phyloP scores from a whole-genome alignment of 1,140 invertebrate species.

The Amyelois transitella region DNA sequence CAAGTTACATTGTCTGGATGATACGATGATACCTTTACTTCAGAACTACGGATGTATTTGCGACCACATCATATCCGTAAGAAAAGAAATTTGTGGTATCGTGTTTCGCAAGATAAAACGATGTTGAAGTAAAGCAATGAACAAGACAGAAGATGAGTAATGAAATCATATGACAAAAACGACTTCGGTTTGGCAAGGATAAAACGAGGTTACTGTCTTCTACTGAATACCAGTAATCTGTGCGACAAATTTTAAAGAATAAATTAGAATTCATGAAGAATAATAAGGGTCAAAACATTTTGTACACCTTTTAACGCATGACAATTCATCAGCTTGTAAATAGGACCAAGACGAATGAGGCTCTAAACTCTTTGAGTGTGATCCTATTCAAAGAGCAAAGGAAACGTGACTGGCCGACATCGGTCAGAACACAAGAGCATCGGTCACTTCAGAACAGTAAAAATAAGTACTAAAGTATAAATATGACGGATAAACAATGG shows the following conservation, averaged over 20 bases:
- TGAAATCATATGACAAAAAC: background rate
- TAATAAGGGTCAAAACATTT: constrained; percentile 15
- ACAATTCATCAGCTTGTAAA: constrained; percentile 4
- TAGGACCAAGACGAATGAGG: constrained; percentile 1
- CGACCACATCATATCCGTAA: background rate
- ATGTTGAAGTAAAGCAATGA: background rate
- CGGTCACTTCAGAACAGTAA: constrained; percentile 1
- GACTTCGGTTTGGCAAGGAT: background rate
- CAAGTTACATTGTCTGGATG: constrained; percentile 19
- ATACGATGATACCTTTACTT: constrained; percentile 20
- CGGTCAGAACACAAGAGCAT: background rate
- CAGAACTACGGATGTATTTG: background rate
- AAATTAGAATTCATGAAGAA: constrained; percentile 5
- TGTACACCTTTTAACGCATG: background rate
- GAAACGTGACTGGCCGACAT: constrained; percentile 25
- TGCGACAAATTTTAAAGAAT: background rate
- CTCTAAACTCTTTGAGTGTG: constrained; percentile 14
- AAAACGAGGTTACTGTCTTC: constrained; percentile 1
- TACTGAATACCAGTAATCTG: background rate
- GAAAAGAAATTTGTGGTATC: background rate
- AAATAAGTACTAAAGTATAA: background rate
- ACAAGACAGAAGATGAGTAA: background rate
- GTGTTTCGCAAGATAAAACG: background rate
- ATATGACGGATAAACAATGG: background rate
- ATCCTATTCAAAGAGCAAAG: constrained; percentile 16